These are phyloP conservation scores for Ceratosolen solmsi DNA, from an alignment of 1,140 invertebrate genomes.

Conservation along the genomic window DNA sequence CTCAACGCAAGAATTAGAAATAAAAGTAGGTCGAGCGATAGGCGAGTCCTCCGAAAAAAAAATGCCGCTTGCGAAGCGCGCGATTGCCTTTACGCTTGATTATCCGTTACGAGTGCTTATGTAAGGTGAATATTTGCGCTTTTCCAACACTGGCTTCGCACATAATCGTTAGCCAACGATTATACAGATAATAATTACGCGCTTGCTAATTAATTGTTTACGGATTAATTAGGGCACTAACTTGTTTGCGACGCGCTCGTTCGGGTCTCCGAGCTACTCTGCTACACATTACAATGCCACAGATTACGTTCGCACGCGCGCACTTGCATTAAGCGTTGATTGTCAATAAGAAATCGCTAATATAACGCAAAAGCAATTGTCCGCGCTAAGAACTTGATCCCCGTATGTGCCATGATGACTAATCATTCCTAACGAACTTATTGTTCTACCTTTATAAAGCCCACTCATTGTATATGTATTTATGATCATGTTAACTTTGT, in stretches of 20 bases:
- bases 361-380: background rate
- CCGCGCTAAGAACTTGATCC: background rate
- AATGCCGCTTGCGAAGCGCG: background rate
- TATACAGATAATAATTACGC: no score
- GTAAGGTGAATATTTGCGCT: background rate
- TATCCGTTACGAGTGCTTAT: background rate
- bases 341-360: no score
- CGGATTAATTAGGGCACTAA: no score
- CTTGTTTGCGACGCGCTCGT: no score
- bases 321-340: no score
- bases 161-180: no score
- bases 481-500: background rate
- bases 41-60: constrained; percentile 13
- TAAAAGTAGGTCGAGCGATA: constrained; percentile 12
- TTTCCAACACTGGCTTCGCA: background rate
- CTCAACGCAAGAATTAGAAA: background rate
- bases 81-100: background rate
- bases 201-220: no score
- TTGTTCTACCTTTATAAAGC: constrained; percentile 7
- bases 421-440: background rate
- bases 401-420: background rate
- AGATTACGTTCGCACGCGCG: no score
- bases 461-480: background rate
- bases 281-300: no score
- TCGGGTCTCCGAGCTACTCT: no score